phyloP scores from a whole-genome alignment of 2,888 invertebrate species.

The Alcis repandata region DNA sequence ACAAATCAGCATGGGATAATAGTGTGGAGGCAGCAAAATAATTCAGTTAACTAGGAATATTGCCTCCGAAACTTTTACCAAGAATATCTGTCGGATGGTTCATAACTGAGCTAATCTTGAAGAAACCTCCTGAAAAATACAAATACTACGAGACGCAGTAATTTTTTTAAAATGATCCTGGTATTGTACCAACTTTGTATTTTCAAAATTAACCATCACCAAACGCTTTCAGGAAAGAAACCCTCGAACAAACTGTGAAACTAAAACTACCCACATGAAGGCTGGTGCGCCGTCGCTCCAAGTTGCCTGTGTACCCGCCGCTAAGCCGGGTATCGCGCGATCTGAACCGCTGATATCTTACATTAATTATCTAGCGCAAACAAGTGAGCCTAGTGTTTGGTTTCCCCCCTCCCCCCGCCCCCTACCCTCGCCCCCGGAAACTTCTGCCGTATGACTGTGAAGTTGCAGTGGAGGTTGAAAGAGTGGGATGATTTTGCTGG shows the following conservation, averaged over 20 bases:
- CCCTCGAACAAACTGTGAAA: neutral
- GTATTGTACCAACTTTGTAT: too few relatives aligned
- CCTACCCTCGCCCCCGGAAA: slow-evolving; percentile 10
- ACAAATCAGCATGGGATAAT: neutral
- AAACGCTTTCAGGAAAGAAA: slow-evolving; percentile 15
- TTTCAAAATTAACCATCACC: too few relatives aligned
- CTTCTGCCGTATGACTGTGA: slow-evolving; percentile 19
- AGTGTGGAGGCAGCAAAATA: neutral
- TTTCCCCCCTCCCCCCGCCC: slow-evolving; percentile 33
- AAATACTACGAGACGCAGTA: too few relatives aligned
- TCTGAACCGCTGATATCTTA: slow-evolving; percentile 46
- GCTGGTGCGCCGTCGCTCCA: slow-evolving; percentile 2
- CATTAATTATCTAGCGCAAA: slow-evolving; percentile 69
- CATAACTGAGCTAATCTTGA: too few relatives aligned
- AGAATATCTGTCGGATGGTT: too few relatives aligned
- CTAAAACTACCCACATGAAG: neutral
- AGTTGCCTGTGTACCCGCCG: slow-evolving; percentile 24
- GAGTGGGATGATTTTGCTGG: neutral
- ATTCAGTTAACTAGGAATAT: too few relatives aligned
- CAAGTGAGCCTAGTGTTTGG: slow-evolving; percentile 56
- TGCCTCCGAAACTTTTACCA: too few relatives aligned
- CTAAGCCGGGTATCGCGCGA: slow-evolving; percentile 35
- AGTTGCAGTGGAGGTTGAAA: neutral
- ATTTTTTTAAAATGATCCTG: too few relatives aligned
- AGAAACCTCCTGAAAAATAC: too few relatives aligned